Percentiles rank a stretch among this genome's conserved stretches.
Evolutionary conservation across 2,797 vertebrate species (phyloP).

Genomic region (Natrix natrix): DNA sequence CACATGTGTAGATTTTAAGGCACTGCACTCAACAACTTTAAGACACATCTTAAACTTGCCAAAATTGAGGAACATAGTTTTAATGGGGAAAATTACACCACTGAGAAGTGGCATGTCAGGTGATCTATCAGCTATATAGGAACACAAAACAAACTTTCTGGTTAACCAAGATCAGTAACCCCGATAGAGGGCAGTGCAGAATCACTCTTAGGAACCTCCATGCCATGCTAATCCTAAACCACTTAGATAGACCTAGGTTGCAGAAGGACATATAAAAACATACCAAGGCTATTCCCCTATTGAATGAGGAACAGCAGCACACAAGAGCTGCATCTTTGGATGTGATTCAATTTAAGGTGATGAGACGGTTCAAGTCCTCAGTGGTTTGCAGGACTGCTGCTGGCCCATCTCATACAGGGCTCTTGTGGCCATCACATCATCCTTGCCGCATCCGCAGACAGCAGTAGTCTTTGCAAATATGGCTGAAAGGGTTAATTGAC

Average conservation of each 20-base stretch:
- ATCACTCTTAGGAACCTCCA: neutral
- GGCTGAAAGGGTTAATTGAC: slow-evolving; percentile 72
- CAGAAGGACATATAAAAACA: neutral
- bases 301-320: neutral
- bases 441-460: slow-evolving; percentile 4
- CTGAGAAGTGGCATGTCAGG: neutral
- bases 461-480: slow-evolving; percentile 38
- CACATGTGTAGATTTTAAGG: neutral
- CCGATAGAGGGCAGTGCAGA: neutral
- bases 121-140: neutral
- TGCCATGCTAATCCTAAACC: neutral
- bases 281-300: neutral
- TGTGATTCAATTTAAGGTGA: neutral
- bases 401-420: neutral
- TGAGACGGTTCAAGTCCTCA: neutral
- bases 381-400: neutral
- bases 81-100: neutral
- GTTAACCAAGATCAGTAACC: neutral
- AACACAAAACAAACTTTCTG: neutral
- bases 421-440: slow-evolving; percentile 13
- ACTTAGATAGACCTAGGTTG: neutral
- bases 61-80: neutral
- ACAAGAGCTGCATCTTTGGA: too few species aligned
- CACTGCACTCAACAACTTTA: neutral
- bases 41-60: neutral